These are phyloP conservation scores for Micrasema longulum DNA, from an alignment of 1,140 invertebrate species.

Conservation along the genomic window DNA sequence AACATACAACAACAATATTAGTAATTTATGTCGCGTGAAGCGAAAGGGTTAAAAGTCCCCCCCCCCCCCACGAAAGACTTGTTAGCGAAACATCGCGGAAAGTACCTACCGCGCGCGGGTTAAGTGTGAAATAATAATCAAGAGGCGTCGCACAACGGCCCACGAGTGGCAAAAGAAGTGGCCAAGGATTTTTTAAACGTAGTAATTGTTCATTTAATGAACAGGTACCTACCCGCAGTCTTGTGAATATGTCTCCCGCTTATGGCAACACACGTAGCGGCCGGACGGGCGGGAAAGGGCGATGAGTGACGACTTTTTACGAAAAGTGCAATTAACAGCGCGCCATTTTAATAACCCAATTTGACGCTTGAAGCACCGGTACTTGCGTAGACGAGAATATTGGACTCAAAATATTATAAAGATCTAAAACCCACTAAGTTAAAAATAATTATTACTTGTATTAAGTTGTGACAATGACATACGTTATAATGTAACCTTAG, in stretches of 20 bases:
- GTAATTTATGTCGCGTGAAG: background rate
- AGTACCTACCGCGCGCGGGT: conserved; percentile 32
- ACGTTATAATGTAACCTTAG: no score
- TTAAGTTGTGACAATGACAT: no score
- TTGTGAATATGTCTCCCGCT: conserved; percentile 6
- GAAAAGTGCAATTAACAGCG: conserved; percentile 25
- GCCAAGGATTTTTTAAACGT: conserved; percentile 53
- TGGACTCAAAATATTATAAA: no score
- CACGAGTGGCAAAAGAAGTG: conserved; percentile 41
- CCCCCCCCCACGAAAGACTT: conserved; percentile 5
- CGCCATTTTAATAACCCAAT: conserved; percentile 22
- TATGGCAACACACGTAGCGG: conserved; percentile 39
- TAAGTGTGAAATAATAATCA: conserved; percentile 55
- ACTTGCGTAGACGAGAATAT: no score
- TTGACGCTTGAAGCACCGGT: background rate
- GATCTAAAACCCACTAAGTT: no score
- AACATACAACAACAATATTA: no score
- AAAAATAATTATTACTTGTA: no score
- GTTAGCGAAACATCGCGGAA: conserved; percentile 38
- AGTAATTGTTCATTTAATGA: conserved; percentile 56
- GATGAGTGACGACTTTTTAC: conserved; percentile 3
- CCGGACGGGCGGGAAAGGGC: conserved; percentile 1
- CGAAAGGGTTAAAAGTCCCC: conserved; percentile 2
- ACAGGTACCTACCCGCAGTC: conserved; percentile 27
- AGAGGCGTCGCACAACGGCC: conserved; percentile 43